Percentiles rank a stretch among this genome's conserved stretches.
Evolutionary conservation across 2,888 invertebrate genomes (phyloP).

Genomic region (Tetropium fuscum): DNA sequence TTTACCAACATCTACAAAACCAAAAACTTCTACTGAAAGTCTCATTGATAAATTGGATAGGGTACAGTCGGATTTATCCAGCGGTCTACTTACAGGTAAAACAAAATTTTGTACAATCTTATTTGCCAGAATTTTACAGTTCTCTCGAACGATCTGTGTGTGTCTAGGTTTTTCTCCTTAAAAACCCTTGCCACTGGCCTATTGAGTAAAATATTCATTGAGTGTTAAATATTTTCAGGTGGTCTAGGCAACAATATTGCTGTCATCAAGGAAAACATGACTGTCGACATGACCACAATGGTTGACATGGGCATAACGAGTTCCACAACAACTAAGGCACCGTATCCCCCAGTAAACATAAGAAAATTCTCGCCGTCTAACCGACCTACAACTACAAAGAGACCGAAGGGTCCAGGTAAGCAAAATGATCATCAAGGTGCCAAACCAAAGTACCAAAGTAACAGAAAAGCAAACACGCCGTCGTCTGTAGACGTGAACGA

Average conservation of each 20-base stretch:
- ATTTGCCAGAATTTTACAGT: too few species aligned
- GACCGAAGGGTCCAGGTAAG: constrained; percentile 35
- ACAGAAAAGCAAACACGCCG: constrained; percentile 65
- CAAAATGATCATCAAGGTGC: constrained; percentile 68
- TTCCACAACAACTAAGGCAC: constrained; percentile 55
- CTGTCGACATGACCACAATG: constrained; percentile 55
- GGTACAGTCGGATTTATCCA: constrained; percentile 86
- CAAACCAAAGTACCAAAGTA: constrained; percentile 65
- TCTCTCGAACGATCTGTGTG: too few species aligned
- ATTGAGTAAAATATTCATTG: too few species aligned
- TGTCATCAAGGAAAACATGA: constrained; percentile 70
- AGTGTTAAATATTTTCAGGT: constrained; percentile 60
- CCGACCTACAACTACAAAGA: constrained; percentile 55
- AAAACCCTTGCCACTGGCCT: too few species aligned
- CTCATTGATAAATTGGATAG: constrained; percentile 88
- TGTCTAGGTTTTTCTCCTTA: too few species aligned
- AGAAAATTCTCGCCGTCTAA: constrained; percentile 72
- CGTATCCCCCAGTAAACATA: constrained; percentile 74
- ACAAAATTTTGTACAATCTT: too few species aligned
- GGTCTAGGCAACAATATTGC: constrained; percentile 79
- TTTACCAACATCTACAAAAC: constrained; percentile 49
- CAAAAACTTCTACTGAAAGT: constrained; percentile 79
- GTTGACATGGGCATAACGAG: constrained; percentile 48
- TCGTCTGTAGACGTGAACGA: constrained; percentile 47
- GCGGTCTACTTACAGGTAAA: constrained; percentile 75